A percentile compares a stretch with the other conserved stretches of the same genome.
phyloP scores from a whole-genome alignment of 2,888 invertebrate species.

The Catocala nupta region DNA sequence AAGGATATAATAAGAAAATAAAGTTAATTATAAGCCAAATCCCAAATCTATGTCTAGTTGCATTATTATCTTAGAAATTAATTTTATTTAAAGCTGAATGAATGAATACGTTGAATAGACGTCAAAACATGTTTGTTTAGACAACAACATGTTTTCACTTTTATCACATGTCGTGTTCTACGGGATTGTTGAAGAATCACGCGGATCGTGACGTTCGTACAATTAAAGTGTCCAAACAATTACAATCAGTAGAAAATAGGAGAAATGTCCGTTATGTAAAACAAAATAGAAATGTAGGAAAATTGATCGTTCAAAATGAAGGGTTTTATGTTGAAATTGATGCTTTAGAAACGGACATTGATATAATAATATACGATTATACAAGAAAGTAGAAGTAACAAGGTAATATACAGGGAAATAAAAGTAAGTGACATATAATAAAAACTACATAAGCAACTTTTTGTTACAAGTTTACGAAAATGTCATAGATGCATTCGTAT shows the following conservation, averaged over 20 bases:
- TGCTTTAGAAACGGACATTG: neutral
- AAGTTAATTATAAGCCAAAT: too few species aligned
- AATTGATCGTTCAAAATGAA: neutral
- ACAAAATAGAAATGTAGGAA: constrained; percentile 28
- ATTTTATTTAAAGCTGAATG: neutral
- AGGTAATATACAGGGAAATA: too few species aligned
- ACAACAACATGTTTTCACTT: constrained; percentile 60
- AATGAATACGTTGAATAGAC: neutral
- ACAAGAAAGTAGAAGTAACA: too few species aligned
- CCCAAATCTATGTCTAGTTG: too few species aligned
- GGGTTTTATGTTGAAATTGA: neutral
- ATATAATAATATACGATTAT: too few species aligned
- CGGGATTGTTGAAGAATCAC: constrained; percentile 59
- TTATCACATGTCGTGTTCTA: constrained; percentile 56
- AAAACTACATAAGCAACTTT: too few species aligned
- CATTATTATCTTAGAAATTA: neutral
- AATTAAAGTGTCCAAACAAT: constrained; percentile 68
- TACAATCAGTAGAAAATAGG: constrained; percentile 48
- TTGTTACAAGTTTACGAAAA: too few species aligned
- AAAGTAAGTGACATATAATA: too few species aligned
- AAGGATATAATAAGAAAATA: too few species aligned
- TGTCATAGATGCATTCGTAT: too few species aligned
- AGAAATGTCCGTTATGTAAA: constrained; percentile 50
- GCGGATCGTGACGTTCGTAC: constrained; percentile 58
- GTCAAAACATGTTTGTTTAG: constrained; percentile 20